Percentiles rank a stretch among this genome's conserved stretches.
phyloP scores from a whole-genome alignment of 1,140 invertebrate species.

The Trachymyrmex septentrionalis region DNA sequence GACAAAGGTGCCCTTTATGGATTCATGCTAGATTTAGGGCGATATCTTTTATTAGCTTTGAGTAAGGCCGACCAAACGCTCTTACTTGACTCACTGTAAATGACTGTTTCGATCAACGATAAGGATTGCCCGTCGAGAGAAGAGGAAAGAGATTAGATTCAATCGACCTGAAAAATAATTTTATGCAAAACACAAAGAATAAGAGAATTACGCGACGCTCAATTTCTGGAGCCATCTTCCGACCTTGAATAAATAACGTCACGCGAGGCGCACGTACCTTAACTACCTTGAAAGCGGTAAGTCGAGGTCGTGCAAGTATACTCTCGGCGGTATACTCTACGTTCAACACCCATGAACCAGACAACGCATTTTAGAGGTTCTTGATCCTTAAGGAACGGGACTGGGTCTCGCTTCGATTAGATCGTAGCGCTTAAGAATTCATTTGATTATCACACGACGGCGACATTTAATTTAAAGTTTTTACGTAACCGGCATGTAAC shows the following conservation, averaged over 20 bases:
- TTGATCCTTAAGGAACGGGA: constrained; percentile 55
- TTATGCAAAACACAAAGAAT: constrained; percentile 16
- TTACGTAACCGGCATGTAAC: background rate
- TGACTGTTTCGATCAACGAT: too few relatives aligned
- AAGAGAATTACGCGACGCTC: constrained; percentile 22
- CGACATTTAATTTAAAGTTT: background rate
- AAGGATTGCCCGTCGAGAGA: background rate
- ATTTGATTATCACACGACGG: constrained; percentile 3
- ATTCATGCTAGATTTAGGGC: too few relatives aligned
- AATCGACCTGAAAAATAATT: background rate
- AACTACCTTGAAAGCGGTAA: constrained; percentile 79
- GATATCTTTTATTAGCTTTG: too few relatives aligned
- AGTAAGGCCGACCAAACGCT: too few relatives aligned
- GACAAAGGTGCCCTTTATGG: too few relatives aligned
- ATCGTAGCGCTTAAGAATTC: background rate
- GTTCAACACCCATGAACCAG: constrained; percentile 53
- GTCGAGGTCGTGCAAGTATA: constrained; percentile 74
- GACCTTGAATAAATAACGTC: constrained; percentile 85
- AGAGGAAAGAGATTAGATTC: too few relatives aligned
- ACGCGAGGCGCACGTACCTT: constrained; percentile 79
- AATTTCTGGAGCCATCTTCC: constrained; percentile 80
- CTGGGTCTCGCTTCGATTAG: constrained; percentile 11
- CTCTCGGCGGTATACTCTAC: constrained; percentile 25
- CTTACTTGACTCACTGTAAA: too few relatives aligned
- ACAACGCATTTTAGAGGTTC: constrained; percentile 44